These are phyloP conservation scores for Forpus xanthops DNA, from an alignment of 2,797 vertebrate genomes.

Conservation along the genomic window DNA sequence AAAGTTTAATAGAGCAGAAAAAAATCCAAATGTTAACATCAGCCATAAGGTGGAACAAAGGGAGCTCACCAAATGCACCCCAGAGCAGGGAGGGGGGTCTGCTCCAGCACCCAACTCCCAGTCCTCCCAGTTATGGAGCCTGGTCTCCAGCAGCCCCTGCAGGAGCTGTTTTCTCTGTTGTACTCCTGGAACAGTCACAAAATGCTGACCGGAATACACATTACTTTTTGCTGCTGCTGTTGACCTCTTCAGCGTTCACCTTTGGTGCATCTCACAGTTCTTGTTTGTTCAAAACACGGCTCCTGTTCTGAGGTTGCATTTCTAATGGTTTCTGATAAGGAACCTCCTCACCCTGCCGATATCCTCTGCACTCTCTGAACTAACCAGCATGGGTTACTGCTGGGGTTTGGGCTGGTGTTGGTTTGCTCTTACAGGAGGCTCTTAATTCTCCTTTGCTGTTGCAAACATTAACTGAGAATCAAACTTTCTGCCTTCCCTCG, in stretches of 20 bases:
- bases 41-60: background rate
- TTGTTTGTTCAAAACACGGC: background rate
- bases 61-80: background rate
- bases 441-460: background rate
- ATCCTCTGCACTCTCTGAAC: accelerated
- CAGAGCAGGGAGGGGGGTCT: background rate
- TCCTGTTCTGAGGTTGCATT: background rate
- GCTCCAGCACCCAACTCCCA: background rate
- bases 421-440: background rate
- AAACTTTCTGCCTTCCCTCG: background rate
- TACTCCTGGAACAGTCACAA: background rate
- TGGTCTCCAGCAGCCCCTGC: background rate
- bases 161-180: accelerated
- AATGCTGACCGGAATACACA: accelerated
- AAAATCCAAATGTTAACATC: background rate
- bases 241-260: accelerated
- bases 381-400: accelerated
- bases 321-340: no score
- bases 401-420: accelerated
- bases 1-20: background rate
- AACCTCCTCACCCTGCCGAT: accelerated
- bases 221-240: background rate
- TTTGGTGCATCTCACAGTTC: background rate
- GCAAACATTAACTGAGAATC: background rate
- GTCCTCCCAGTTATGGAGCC: accelerated